phyloP scores from a whole-genome alignment of 2,113 vertebrate genomes.

The Phodopus roborovskii region DNA sequence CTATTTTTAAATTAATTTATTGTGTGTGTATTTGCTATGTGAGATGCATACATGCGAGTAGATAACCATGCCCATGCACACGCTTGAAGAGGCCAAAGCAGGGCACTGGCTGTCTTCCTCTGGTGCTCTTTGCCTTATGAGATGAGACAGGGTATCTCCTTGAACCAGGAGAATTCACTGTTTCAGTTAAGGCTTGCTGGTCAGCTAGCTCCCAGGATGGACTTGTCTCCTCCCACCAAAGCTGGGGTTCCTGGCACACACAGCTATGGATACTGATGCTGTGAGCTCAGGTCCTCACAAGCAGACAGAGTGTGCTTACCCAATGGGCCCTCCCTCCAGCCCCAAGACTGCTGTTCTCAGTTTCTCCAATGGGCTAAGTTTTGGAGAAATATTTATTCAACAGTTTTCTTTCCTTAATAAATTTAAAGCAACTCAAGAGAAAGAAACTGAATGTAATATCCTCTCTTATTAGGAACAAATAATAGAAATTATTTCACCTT shows the following conservation, averaged over 20 bases:
- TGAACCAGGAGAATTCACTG: background rate
- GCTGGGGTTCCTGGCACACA: background rate
- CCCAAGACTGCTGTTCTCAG: background rate
- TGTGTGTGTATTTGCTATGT: background rate
- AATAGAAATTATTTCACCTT: slow-evolving; percentile 13
- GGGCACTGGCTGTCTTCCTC: background rate
- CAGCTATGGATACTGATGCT: background rate
- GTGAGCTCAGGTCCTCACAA: background rate
- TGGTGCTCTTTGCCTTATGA: background rate
- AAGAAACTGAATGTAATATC: slow-evolving; percentile 30
- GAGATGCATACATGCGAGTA: no score
- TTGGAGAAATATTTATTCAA: slow-evolving; percentile 22
- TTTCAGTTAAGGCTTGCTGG: background rate
- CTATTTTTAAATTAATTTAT: background rate
- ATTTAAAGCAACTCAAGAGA: background rate
- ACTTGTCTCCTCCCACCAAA: background rate
- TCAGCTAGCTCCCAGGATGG: background rate
- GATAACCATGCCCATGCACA: background rate
- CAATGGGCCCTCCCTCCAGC: background rate
- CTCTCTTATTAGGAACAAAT: background rate
- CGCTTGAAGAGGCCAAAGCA: background rate
- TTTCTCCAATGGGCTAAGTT: slow-evolving; percentile 32
- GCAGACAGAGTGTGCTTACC: background rate
- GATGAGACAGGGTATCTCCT: background rate
- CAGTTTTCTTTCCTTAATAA: slow-evolving; percentile 20